Conservation (phyloP, 1,140 invertebrate genomes). For the Scylla paramamosain region DNA sequence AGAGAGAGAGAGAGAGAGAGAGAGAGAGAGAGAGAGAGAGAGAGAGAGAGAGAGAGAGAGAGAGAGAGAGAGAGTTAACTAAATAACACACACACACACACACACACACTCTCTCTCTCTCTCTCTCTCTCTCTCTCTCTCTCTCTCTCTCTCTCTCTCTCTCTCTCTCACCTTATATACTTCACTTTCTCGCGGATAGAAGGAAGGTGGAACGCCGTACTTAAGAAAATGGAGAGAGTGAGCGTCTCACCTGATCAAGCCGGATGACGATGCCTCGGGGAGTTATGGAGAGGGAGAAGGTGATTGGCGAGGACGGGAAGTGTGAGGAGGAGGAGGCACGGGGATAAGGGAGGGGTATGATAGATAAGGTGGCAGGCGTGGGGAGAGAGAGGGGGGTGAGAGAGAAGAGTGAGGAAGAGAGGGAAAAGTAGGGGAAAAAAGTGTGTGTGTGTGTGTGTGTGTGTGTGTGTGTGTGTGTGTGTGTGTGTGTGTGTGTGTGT, state of each 20-base stretch:
- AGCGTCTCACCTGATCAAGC: not conserved
- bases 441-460: too few relatives aligned
- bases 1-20: too few relatives aligned
- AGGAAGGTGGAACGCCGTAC: not conserved
- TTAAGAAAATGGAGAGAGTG: slow-evolving; percentile 23
- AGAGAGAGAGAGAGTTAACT: too few relatives aligned
- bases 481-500: too few relatives aligned
- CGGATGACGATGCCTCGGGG: not conserved
- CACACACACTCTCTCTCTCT: too few relatives aligned
- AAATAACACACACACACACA: too few relatives aligned
- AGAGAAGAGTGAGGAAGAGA: not conserved
- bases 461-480: too few relatives aligned
- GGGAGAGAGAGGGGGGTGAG: not conserved
- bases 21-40: too few relatives aligned
- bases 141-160: too few relatives aligned
- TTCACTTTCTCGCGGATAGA: not conserved
- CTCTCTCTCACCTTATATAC: not conserved
- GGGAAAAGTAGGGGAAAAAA: too few relatives aligned
- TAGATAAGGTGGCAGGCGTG: not conserved
- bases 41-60: too few relatives aligned
- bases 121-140: too few relatives aligned
- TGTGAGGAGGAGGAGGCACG: not conserved
- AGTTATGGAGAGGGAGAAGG: not conserved
- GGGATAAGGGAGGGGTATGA: not conserved
- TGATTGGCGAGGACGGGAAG: not conserved